These are phyloP conservation scores for Thymallus thymallus DNA, from an alignment of 2,113 vertebrate genomes.

Conservation along the genomic window DNA sequence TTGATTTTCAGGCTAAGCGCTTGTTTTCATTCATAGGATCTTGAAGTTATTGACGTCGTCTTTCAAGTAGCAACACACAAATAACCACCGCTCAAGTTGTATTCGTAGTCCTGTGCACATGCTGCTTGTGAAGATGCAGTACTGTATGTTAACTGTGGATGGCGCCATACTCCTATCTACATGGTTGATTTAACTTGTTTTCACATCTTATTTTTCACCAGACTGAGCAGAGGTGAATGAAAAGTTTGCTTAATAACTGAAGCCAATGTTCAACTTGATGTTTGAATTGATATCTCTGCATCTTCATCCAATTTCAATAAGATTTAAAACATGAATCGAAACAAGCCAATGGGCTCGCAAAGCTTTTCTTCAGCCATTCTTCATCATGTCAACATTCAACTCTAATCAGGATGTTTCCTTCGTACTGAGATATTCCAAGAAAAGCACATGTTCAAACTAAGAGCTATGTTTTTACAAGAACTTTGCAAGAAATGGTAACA, in stretches of 20 bases:
- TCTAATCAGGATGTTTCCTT: too few relatives aligned
- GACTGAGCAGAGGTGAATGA: background rate
- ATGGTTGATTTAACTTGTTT: background rate
- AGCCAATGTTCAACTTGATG: background rate
- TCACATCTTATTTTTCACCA: background rate
- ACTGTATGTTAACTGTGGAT: background rate
- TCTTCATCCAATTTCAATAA: background rate
- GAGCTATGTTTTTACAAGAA: too few relatives aligned
- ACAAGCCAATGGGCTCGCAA: background rate
- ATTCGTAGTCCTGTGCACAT: background rate
- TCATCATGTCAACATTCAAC: too few relatives aligned
- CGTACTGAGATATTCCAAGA: too few relatives aligned
- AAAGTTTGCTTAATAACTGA: background rate
- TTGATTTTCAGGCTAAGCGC: too few relatives aligned
- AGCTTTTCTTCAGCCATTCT: too few relatives aligned
- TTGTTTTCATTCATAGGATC: too few relatives aligned
- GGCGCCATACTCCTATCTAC: constrained; percentile 1
- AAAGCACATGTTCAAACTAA: too few relatives aligned
- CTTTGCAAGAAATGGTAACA: too few relatives aligned
- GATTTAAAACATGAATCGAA: background rate
- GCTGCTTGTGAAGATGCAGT: background rate
- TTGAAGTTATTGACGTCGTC: too few relatives aligned
- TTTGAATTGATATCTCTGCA: background rate
- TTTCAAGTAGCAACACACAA: too few relatives aligned
- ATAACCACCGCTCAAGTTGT: background rate